Conservation (phyloP, 1,140 invertebrate species). For the Chironomus tepperi region DNA sequence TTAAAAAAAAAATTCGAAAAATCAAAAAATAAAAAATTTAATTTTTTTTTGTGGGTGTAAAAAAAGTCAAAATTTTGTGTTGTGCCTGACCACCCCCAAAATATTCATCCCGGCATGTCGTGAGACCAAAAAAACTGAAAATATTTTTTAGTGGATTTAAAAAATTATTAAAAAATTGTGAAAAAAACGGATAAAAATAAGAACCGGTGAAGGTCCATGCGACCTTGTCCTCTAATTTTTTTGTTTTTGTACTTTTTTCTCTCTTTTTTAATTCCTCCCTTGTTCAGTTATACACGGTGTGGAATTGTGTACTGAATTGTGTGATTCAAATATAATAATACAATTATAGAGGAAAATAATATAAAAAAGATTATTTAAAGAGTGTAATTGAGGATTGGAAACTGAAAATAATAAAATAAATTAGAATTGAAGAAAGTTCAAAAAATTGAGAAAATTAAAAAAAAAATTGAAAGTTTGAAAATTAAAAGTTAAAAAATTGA, state of each 20-base stretch:
- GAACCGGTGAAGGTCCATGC: slow-evolving; percentile 16
- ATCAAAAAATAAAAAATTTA: not conserved
- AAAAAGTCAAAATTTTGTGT: not conserved
- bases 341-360: no score
- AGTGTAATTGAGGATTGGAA: no score
- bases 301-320: not conserved
- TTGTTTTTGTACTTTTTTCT: no score
- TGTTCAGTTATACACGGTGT: not conserved
- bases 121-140: not conserved
- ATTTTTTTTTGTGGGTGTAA: not conserved
- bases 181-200: not conserved
- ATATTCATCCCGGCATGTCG: not conserved
- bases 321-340: no score
- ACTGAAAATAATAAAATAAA: no score
- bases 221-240: slow-evolving; percentile 5
- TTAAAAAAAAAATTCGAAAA: not conserved
- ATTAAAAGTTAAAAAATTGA: no score
- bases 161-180: not conserved
- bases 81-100: not conserved
- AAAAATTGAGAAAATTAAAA: no score
- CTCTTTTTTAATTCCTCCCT: not conserved
- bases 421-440: no score
- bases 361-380: no score
- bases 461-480: no score
- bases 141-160: not conserved